Evolutionary conservation across 2,888 invertebrate genomes (phyloP).

Genomic region (Bursaphelenchus okinawaensis): DNA sequence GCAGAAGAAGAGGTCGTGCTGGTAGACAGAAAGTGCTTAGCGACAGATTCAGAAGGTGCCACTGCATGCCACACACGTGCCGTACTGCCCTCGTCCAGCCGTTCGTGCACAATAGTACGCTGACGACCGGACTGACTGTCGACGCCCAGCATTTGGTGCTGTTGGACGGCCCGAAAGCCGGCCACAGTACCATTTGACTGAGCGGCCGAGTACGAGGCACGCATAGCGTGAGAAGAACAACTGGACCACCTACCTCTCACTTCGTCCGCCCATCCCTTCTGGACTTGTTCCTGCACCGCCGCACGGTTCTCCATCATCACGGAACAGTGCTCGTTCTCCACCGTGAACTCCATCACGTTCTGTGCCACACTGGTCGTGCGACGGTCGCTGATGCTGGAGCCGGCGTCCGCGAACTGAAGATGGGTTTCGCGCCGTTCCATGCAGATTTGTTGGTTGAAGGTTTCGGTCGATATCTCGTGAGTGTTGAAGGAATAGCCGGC

Average conservation of each 20-base stretch:
- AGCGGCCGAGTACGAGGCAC: not conserved
- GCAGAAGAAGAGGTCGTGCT: slow-evolving; percentile 2
- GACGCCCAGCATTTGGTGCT: too few relatives aligned
- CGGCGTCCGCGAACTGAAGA: slow-evolving; percentile 10
- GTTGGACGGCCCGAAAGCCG: not conserved
- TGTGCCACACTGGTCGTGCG: slow-evolving; percentile 24
- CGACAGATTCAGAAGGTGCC: slow-evolving; percentile 5
- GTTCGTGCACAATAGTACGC: not conserved
- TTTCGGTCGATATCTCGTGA: slow-evolving; percentile 10
- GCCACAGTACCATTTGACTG: not conserved
- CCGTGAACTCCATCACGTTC: slow-evolving; percentile 37
- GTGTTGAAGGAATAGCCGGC: not conserved
- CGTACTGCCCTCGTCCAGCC: slow-evolving; percentile 1
- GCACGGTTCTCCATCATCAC: slow-evolving; percentile 53
- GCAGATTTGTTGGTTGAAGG: slow-evolving; percentile 23
- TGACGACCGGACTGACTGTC: not conserved
- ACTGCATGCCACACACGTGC: slow-evolving; percentile 10
- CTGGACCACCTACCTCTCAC: slow-evolving; percentile 42
- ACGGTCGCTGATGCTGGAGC: slow-evolving; percentile 10
- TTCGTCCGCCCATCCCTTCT: slow-evolving; percentile 36
- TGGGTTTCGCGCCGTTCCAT: slow-evolving; percentile 16
- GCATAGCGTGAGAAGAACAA: slow-evolving; percentile 12
- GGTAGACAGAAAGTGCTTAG: not conserved
- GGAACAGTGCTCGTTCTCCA: slow-evolving; percentile 46
- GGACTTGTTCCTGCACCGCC: slow-evolving; percentile 32